These are phyloP conservation scores for Tragelaphus strepsiceros DNA, from an alignment of 2,113 vertebrate species.

Conservation along the genomic window DNA sequence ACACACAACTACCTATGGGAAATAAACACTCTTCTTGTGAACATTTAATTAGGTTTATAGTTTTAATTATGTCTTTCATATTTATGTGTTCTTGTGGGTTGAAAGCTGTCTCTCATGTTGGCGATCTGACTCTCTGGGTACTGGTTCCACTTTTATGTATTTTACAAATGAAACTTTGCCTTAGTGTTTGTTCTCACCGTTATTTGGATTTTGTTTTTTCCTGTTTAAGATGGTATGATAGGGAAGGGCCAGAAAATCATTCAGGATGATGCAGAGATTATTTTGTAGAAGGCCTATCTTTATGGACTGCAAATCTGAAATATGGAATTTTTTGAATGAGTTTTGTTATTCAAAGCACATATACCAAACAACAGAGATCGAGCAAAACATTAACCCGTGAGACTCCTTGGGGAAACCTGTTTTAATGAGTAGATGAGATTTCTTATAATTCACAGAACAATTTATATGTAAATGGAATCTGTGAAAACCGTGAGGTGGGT, in stretches of 20 bases:
- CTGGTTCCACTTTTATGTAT: not conserved
- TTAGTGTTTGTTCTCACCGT: not conserved
- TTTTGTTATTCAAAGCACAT: not conserved
- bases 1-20: not conserved
- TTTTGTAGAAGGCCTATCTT: not conserved
- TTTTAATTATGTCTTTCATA: not conserved
- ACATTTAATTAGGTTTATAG: not conserved
- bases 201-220: not conserved
- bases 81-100: not conserved
- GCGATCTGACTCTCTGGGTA: not conserved
- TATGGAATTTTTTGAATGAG: not conserved
- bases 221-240: not conserved
- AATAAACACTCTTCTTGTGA: not conserved
- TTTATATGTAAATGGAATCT: conserved; percentile 9
- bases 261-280: not conserved
- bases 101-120: not conserved
- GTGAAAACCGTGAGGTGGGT: not conserved
- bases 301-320: not conserved
- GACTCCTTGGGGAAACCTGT: not conserved
- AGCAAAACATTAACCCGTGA: not conserved
- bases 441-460: not conserved
- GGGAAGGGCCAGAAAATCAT: not conserved
- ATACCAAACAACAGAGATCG: not conserved
- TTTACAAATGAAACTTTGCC: not conserved
- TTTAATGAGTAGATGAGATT: not conserved